A percentile compares a stretch with the other conserved stretches of the same genome.
Evolutionary conservation across 2,888 invertebrate species (phyloP).

Genomic region (Ectobius pallidus): DNA sequence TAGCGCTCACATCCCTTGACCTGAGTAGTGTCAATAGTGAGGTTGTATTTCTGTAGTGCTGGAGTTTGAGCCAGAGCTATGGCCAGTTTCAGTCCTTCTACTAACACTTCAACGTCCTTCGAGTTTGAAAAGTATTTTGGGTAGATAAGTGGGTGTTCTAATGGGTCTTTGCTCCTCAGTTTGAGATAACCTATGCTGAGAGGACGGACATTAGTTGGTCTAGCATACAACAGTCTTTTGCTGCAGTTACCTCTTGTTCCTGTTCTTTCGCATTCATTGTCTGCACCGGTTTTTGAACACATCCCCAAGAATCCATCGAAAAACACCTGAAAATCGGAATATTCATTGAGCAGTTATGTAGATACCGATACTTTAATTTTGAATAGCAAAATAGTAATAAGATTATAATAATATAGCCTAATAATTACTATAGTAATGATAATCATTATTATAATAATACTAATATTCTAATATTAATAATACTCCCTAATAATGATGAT

Average conservation of each 20-base stretch:
- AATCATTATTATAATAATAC: no score
- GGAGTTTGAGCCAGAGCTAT: constrained; percentile 63
- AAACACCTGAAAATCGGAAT: constrained; percentile 50
- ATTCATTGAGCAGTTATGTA: no score
- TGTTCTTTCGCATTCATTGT: constrained; percentile 46
- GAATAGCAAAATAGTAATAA: no score
- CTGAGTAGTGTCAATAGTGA: constrained; percentile 8
- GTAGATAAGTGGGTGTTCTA: constrained; percentile 73
- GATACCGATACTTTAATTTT: no score
- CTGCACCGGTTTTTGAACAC: constrained; percentile 46
- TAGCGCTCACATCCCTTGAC: constrained; percentile 48
- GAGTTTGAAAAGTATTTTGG: constrained; percentile 76
- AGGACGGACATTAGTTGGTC: constrained; percentile 51
- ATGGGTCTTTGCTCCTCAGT: constrained; percentile 70
- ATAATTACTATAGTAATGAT: no score
- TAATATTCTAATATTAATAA: no score
- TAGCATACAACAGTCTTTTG: constrained; percentile 38
- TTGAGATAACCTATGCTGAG: constrained; percentile 48
- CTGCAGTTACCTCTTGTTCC: constrained; percentile 35
- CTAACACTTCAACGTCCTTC: constrained; percentile 66
- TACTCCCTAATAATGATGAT: no score
- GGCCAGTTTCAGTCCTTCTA: constrained; percentile 67
- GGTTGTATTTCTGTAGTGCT: constrained; percentile 11
- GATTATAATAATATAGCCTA: no score
- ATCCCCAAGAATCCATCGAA: constrained; percentile 55